phyloP scores from a whole-genome alignment of 2,797 vertebrate species.

The Alcedo atthis region DNA sequence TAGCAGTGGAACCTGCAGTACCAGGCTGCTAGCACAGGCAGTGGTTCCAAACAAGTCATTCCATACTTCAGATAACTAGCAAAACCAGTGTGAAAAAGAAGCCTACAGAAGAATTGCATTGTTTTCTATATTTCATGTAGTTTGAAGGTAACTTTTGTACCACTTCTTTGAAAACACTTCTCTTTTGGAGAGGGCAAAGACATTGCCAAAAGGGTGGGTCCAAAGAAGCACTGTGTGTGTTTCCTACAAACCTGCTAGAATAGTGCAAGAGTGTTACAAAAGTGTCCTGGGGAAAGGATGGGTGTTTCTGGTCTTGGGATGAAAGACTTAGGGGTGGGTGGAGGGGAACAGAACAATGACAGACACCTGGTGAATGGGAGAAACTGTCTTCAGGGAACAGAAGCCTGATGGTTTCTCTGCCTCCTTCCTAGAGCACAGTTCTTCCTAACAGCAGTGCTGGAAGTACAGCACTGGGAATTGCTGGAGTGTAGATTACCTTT shows the following conservation, averaged over 20 bases:
- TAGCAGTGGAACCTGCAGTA: slow-evolving; percentile 11
- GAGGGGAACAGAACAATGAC: background rate
- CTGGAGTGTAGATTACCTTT: background rate
- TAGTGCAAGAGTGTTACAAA: background rate
- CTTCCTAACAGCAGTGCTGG: background rate
- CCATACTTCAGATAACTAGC: background rate
- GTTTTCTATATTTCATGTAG: background rate
- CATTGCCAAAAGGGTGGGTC: slow-evolving; percentile 19
- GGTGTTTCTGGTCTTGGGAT: background rate
- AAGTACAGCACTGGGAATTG: background rate
- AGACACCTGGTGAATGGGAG: background rate
- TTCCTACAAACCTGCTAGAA: slow-evolving; percentile 9
- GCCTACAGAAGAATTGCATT: slow-evolving; percentile 12
- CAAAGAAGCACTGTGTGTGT: slow-evolving; percentile 16
- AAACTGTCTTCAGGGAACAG: slow-evolving; percentile 35
- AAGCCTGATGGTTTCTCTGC: background rate
- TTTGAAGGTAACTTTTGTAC: slow-evolving; percentile 16
- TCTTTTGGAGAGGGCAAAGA: slow-evolving; percentile 14
- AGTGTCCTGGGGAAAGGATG: background rate
- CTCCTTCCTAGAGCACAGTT: background rate
- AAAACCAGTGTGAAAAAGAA: background rate
- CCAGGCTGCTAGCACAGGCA: background rate
- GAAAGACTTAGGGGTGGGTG: background rate
- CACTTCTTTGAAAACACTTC: background rate
- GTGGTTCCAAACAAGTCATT: background rate